Evolutionary conservation across 92 coral and sea anemone species (phyloP), one percentile per base, ranked within the genome.

Genomic region (Bergia puertoricense): DNA sequence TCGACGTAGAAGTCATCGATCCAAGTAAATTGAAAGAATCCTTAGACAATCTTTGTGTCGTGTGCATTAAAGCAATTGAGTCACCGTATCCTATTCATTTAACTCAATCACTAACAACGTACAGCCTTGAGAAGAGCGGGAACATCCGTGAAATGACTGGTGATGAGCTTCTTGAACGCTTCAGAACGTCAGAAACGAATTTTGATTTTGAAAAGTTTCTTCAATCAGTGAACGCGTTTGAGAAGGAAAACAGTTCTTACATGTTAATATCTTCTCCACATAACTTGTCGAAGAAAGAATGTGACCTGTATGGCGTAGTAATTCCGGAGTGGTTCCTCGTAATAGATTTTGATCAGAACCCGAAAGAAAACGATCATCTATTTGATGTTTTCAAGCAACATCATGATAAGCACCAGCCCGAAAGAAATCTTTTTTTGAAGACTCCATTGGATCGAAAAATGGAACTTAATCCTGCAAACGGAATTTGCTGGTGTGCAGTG

Each of bases 401-500:
- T 44, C 93, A 94, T 43, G 98, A 93, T 74, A 76, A 56, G 38
- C 95, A 94, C 57, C 98, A 93, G 76, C 92, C 92, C n/a, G 98
- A 94, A 62, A 77, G 98, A 90, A 93, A 93, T 67, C 93, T 91
- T 56, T 92, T 74, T 46, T 56, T 94, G 6, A 88, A 81, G 88
- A 94, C 95, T 2, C 95, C 95, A 9, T 80, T 85, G 84, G 91
- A 93, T 81, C 89, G 91, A 59, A 93, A 92, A 74, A 86, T 94
- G 1, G 91, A 91, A 22, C 22, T 94, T 68, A 91, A 94, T 40
- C 93, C 98, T 16, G 91, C 77, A 18, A 91, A 93, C 77, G 95
- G 98, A 22, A 88, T 94, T 42, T 93, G 95, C 74, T 94, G 98
- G 98, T 92, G 93, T 71, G 95, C 95, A 73, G 98, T 88, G 42